Percentiles rank a stretch among this genome's conserved stretches.
These are phyloP conservation scores for Paragorgia papillata DNA, from an alignment of 92 coral and sea anemone genomes.

Conservation along the genomic window DNA sequence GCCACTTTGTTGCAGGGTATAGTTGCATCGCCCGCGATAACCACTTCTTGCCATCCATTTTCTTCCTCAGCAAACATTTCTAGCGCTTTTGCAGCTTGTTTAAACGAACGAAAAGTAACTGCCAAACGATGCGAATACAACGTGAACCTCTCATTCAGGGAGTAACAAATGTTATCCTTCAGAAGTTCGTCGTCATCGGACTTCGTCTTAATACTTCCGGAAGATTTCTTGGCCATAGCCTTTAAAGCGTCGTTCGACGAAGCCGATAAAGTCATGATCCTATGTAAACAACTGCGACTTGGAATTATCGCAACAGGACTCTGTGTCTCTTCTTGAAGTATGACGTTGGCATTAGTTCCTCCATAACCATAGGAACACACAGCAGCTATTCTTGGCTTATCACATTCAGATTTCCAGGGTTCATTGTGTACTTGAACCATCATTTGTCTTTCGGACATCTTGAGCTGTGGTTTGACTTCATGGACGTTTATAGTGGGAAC, in stretches of 20 bases:
- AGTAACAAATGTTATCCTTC: slow-evolving; percentile 53
- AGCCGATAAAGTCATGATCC: slow-evolving; percentile 63
- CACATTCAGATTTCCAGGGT: slow-evolving; percentile 50
- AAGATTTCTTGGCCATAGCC: slow-evolving; percentile 42
- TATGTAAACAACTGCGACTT: not conserved
- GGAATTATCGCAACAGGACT: not conserved
- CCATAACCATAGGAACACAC: slow-evolving; percentile 66
- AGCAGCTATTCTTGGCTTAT: slow-evolving; percentile 62
- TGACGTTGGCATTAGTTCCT: slow-evolving; percentile 63
- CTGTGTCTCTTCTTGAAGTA: slow-evolving; percentile 43
- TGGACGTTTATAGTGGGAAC: slow-evolving; percentile 54
- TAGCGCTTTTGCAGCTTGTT: slow-evolving; percentile 49
- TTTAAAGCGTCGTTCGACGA: slow-evolving; percentile 45
- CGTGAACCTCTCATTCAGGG: slow-evolving; percentile 62
- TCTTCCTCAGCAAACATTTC: slow-evolving; percentile 34
- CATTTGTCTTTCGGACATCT: slow-evolving; percentile 56
- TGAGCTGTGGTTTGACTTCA: slow-evolving; percentile 62
- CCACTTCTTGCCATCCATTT: slow-evolving; percentile 57
- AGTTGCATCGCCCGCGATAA: slow-evolving; percentile 3
- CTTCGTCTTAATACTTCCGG: slow-evolving; percentile 36
- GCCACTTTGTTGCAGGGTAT: too few relatives aligned
- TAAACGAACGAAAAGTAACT: slow-evolving; percentile 40
- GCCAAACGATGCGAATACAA: slow-evolving; percentile 59
- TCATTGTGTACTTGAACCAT: not conserved
- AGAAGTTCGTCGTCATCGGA: slow-evolving; percentile 24